Base-by-base conservation (phyloP, 2,888 invertebrate genomes). In the Erannis defoliaria region DNA sequence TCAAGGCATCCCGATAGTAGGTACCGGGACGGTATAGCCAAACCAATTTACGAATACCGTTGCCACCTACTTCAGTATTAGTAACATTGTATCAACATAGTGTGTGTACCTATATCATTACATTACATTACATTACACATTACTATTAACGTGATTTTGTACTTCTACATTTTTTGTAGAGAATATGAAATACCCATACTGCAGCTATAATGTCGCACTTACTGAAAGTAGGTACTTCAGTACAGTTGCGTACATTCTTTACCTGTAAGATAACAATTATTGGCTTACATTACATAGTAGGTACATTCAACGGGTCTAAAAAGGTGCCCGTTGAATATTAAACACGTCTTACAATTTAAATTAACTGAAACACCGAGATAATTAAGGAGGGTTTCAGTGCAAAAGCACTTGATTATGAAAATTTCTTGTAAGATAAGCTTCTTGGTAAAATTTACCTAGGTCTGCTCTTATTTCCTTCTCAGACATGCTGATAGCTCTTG, bases 231-330 rank as follows among this genome's bases (percentile, higher is more conserved):
- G 4, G 1, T 31, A 5, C 31, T 18, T 46, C 29, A 46, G 43
- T 26, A 29, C 26, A 26, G 26, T 45, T 45, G 26, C 12, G 43
- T 43, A 14, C 26, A 9, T 45, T 21, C 21, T 14, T 45, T 45
- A 45, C 26, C 43, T 29, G 26, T 43, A 45, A 45, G 43, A 26
- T 45, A 45, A 26, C 26, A 9, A 26, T 16, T 45, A 45, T 45
- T 16, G 26, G 26, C 43, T 8, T 14, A 12, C 31, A 46, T 48
- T 40, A 46, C 29, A 26, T 56, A 68, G 58, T 66, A n/a, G n/a
- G n/a, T n/a, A 86, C 82, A 82, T 80, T 80, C 80, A 80, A 81
- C 78, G 81, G 82, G 82, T 75, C 75, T 68, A 75, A 77, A 81
- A 78, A 68, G 73, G 64, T 74, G 70, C 74, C 74, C 64, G 64